Conservation (phyloP, 1,140 invertebrate genomes). For the Parasteatoda tepidariorum region DNA sequence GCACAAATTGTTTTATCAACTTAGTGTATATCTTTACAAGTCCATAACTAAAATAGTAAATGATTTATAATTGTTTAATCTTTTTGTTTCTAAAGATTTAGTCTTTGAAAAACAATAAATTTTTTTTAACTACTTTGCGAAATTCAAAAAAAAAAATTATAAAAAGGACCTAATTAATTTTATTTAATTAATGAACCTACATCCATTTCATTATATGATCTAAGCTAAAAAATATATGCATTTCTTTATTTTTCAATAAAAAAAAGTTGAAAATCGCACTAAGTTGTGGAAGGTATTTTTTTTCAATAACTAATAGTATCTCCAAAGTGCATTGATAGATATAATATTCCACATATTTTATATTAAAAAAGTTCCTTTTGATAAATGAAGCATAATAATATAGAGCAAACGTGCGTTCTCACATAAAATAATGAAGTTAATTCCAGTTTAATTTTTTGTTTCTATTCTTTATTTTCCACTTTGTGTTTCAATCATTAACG, state of each 20-base stretch:
- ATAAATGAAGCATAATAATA: conserved; percentile 41
- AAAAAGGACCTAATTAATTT: not conserved
- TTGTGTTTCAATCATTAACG: not conserved
- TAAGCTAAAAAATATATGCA: not conserved
- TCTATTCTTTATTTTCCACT: not conserved
- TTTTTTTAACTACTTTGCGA: too few relatives aligned
- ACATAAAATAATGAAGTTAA: conserved; percentile 28
- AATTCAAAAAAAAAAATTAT: too few relatives aligned
- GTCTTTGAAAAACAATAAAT: too few relatives aligned
- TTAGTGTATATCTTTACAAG: too few relatives aligned
- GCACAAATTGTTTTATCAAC: too few relatives aligned
- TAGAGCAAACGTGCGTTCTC: conserved; percentile 5
- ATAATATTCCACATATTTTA: not conserved
- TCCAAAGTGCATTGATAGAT: too few relatives aligned
- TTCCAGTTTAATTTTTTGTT: conserved; percentile 10
- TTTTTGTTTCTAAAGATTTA: too few relatives aligned
- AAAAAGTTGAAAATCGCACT: too few relatives aligned
- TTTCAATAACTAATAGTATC: too few relatives aligned
- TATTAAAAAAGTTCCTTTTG: conserved; percentile 13
- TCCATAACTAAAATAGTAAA: too few relatives aligned
- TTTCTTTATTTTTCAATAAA: not conserved
- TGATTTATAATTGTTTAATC: too few relatives aligned
- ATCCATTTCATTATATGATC: not conserved
- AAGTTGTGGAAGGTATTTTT: too few relatives aligned
- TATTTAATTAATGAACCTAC: not conserved